phyloP scores from a whole-genome alignment of 1,140 invertebrate species.

The Scaptodrosophila lebanonensis region DNA sequence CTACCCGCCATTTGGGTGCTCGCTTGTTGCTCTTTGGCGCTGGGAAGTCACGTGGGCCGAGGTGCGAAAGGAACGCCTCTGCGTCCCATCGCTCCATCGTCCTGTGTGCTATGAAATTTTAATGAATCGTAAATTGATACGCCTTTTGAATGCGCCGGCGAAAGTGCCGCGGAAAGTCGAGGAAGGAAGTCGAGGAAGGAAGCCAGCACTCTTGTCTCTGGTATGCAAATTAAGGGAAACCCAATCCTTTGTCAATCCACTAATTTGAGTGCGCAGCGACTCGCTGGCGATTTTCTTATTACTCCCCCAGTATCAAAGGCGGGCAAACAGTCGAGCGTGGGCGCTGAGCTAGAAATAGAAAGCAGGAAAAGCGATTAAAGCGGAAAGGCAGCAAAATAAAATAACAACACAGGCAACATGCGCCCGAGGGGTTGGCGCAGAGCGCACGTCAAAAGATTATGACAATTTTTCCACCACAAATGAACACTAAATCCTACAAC shows the following conservation, averaged over 20 bases:
- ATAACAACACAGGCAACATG: slow-evolving; percentile 21
- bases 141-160: slow-evolving; percentile 48
- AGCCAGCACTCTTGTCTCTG: not conserved
- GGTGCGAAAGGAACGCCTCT: slow-evolving; percentile 29
- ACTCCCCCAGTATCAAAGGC: slow-evolving; percentile 71
- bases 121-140: slow-evolving; percentile 74
- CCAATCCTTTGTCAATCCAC: slow-evolving; percentile 39
- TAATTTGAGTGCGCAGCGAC: slow-evolving; percentile 16
- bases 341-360: slow-evolving; percentile 43
- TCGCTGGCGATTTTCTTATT: slow-evolving; percentile 58
- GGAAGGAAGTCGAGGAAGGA: not conserved
- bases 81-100: no score
- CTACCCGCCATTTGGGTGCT: not conserved
- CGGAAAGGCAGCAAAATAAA: slow-evolving; percentile 3
- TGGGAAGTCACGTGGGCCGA: slow-evolving; percentile 4
- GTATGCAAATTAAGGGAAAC: slow-evolving; percentile 60
- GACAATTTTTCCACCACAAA: slow-evolving; percentile 76
- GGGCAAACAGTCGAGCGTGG: slow-evolving; percentile 27
- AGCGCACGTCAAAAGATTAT: slow-evolving; percentile 75
- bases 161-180: not conserved
- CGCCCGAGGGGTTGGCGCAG: slow-evolving; percentile 9
- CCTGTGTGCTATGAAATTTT: slow-evolving; percentile 67
- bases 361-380: not conserved
- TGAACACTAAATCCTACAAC: slow-evolving; percentile 64
- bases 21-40: slow-evolving; percentile 49